Conservation (phyloP, 1,140 invertebrate genomes). For the Apis laboriosa region DNA sequence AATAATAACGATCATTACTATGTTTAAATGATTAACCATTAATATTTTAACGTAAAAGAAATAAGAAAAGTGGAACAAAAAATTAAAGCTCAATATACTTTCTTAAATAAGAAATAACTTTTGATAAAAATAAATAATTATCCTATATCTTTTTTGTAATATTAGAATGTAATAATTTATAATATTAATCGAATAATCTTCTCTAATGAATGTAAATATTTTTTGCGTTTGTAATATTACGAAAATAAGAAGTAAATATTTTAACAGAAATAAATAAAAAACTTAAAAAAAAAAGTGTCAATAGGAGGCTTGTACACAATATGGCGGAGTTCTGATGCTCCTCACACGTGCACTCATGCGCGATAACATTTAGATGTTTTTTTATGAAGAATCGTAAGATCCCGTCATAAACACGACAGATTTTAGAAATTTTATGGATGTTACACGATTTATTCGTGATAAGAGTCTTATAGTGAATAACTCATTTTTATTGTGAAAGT, state of each 20-base stretch:
- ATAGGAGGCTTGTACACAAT: slow-evolving; percentile 18
- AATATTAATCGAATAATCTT: neutral
- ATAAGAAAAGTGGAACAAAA: neutral
- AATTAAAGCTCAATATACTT: neutral
- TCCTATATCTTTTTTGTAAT: neutral
- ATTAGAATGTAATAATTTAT: neutral
- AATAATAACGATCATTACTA: neutral
- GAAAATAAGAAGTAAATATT: neutral
- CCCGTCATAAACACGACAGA: slow-evolving; percentile 8
- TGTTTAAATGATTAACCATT: neutral
- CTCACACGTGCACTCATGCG: slow-evolving; percentile 8
- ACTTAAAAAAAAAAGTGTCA: neutral
- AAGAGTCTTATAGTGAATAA: slow-evolving; percentile 15
- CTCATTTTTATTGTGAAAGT: slow-evolving; percentile 53
- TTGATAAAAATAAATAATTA: neutral
- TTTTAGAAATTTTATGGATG: slow-evolving; percentile 47
- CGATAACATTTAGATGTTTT: slow-evolving; percentile 43
- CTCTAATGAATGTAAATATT: neutral
- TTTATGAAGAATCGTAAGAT: slow-evolving; percentile 32
- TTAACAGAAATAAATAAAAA: neutral
- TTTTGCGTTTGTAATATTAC: neutral
- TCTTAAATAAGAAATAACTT: neutral
- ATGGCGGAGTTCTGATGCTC: slow-evolving; percentile 25
- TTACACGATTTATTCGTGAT: slow-evolving; percentile 29
- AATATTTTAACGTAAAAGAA: neutral